A percentile compares a stretch with the other conserved stretches of the same genome.
phyloP scores from a whole-genome alignment of 1,140 invertebrate species.

The Halesus radiatus region DNA sequence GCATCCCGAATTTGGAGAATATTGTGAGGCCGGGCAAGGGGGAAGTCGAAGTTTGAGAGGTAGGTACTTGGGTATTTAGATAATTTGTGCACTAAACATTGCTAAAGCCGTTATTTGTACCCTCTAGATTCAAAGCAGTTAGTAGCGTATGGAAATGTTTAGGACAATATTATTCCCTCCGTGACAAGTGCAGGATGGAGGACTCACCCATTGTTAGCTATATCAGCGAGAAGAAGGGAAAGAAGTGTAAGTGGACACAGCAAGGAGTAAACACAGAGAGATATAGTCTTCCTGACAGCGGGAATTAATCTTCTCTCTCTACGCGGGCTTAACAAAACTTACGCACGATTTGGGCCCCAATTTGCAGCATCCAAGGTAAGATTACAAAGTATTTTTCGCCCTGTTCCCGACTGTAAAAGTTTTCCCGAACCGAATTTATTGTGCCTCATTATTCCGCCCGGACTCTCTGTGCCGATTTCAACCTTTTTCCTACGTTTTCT shows the following conservation, averaged over 20 bases:
- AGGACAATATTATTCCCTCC: no score
- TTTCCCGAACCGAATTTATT: slow-evolving; percentile 15
- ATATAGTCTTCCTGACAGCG: slow-evolving; percentile 50
- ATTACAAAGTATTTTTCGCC: slow-evolving; percentile 31
- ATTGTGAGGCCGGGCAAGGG: no score
- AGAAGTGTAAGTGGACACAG: slow-evolving; percentile 13
- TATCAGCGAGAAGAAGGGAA: no score
- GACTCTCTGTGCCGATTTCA: neutral
- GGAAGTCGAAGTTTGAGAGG: no score
- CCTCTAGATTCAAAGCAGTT: no score
- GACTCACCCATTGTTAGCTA: no score
- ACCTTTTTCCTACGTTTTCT: neutral
- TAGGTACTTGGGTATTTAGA: no score
- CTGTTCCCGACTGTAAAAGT: neutral
- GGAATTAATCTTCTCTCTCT: slow-evolving; percentile 50
- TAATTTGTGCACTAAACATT: no score
- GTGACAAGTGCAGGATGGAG: no score
- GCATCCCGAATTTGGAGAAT: no score
- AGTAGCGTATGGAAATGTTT: no score
- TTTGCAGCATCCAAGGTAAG: slow-evolving; percentile 30
- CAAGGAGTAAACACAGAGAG: slow-evolving; percentile 48
- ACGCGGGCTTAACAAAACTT: slow-evolving; percentile 32
- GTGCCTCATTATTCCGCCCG: neutral
- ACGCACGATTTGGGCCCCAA: slow-evolving; percentile 27
- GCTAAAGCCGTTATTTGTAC: no score